These are phyloP conservation scores for Octomys mimax DNA, from an alignment of 2,797 vertebrate species.

Conservation along the genomic window DNA sequence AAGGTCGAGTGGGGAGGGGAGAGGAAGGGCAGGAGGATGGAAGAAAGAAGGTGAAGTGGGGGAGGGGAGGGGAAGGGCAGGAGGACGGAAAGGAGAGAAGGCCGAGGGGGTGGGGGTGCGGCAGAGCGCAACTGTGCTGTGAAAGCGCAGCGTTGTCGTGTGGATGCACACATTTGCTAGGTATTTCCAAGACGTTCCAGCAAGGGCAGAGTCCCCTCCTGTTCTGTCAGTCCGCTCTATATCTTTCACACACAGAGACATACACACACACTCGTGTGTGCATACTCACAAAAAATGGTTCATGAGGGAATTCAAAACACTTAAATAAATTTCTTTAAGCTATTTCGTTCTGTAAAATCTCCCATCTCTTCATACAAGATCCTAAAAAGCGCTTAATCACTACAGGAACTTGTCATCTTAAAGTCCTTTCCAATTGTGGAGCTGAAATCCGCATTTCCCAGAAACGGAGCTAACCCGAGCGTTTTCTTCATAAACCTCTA, in stretches of 20 bases:
- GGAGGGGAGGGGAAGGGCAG: too few relatives aligned
- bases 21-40: too few relatives aligned
- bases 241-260: background rate
- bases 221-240: background rate
- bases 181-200: background rate
- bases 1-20: too few relatives aligned
- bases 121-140: background rate
- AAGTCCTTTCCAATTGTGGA: background rate
- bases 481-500: background rate
- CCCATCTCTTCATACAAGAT: background rate
- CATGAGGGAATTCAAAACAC: background rate
- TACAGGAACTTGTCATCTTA: background rate
- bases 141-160: accelerated
- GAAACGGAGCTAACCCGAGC: background rate
- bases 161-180: background rate
- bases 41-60: too few relatives aligned
- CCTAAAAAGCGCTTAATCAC: background rate
- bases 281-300: background rate
- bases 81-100: too few relatives aligned
- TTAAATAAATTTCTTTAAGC: constrained; percentile 35
- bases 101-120: too few relatives aligned
- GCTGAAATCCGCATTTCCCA: background rate
- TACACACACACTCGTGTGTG: background rate
- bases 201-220: background rate
- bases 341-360: constrained; percentile 21